phyloP scores from a whole-genome alignment of 2,797 vertebrate genomes.

The Aulostomus chinensis region DNA sequence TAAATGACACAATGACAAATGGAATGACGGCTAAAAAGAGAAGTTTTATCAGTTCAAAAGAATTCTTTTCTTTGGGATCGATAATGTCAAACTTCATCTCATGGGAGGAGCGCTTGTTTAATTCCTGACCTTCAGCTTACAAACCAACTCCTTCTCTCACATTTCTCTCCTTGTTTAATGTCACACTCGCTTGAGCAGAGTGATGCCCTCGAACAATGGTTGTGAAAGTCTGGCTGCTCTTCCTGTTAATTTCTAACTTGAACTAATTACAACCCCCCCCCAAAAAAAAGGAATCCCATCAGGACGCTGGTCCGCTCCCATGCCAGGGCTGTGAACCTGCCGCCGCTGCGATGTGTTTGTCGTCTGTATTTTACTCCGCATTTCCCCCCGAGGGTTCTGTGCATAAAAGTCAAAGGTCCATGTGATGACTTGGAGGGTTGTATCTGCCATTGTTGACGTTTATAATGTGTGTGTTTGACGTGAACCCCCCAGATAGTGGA shows the following conservation, averaged over 20 bases:
- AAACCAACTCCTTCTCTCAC: too few species aligned
- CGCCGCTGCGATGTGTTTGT: slow-evolving; percentile 18
- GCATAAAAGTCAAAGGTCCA: slow-evolving; percentile 38
- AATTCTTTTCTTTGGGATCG: not conserved
- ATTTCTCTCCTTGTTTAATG: too few species aligned
- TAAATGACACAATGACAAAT: slow-evolving; percentile 42
- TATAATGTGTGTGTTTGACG: slow-evolving; percentile 48
- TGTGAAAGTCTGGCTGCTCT: too few species aligned
- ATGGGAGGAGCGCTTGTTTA: too few species aligned
- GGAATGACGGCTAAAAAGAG: not conserved
- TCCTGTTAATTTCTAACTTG: slow-evolving; percentile 99
- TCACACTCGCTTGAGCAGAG: too few species aligned
- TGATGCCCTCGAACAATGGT: too few species aligned
- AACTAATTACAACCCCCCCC: slow-evolving; percentile 99
- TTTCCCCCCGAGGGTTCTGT: slow-evolving; percentile 31
- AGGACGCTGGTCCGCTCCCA: slow-evolving; percentile 90
- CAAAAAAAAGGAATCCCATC: slow-evolving; percentile 96
- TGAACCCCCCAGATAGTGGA: slow-evolving; percentile 56
- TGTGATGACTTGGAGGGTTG: slow-evolving; percentile 46
- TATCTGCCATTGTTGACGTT: slow-evolving; percentile 55
- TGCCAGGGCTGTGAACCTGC: slow-evolving; percentile 77
- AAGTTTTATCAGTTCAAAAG: slow-evolving; percentile 7
- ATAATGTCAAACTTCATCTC: too few species aligned
- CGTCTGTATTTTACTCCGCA: slow-evolving; percentile 3
- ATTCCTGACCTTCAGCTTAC: too few species aligned